Evolutionary conservation across 2,797 vertebrate genomes (phyloP).

Genomic region (Pangasius macronema): DNA sequence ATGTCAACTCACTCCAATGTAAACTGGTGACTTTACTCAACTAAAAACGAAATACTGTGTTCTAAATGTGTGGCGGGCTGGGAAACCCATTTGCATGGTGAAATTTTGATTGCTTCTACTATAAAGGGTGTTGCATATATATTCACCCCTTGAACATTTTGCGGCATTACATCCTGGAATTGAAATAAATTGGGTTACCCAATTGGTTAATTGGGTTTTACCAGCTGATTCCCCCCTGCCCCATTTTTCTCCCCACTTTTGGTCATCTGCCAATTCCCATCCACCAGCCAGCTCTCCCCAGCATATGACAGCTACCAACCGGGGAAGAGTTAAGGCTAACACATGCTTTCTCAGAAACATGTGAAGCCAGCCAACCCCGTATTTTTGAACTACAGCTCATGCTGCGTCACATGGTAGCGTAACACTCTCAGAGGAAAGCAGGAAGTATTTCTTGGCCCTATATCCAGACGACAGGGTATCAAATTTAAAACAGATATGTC

Average conservation of each 20-base stretch:
- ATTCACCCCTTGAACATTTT: not conserved
- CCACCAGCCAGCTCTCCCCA: not conserved
- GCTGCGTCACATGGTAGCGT: too few species aligned
- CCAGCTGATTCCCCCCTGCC: not conserved
- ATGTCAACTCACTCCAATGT: not conserved
- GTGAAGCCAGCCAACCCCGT: not conserved
- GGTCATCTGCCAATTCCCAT: not conserved
- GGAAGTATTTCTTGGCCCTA: not conserved
- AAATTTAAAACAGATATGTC: too few species aligned
- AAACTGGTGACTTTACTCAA: not conserved
- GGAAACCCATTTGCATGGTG: not conserved
- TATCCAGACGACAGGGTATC: not conserved
- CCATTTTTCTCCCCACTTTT: not conserved
- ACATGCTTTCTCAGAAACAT: not conserved
- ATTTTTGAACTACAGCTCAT: not conserved
- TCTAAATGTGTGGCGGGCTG: not conserved
- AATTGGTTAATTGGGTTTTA: not conserved
- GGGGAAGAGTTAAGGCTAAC: not conserved
- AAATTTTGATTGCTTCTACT: not conserved
- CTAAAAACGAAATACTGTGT: not conserved
- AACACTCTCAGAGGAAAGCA: too few species aligned
- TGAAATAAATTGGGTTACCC: not conserved
- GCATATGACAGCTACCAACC: too few species aligned
- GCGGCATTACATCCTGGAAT: not conserved
- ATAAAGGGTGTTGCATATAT: not conserved